These are phyloP conservation scores for Caenorhabditis zanzibari DNA, from an alignment of 2,888 invertebrate species.

Conservation along the genomic window DNA sequence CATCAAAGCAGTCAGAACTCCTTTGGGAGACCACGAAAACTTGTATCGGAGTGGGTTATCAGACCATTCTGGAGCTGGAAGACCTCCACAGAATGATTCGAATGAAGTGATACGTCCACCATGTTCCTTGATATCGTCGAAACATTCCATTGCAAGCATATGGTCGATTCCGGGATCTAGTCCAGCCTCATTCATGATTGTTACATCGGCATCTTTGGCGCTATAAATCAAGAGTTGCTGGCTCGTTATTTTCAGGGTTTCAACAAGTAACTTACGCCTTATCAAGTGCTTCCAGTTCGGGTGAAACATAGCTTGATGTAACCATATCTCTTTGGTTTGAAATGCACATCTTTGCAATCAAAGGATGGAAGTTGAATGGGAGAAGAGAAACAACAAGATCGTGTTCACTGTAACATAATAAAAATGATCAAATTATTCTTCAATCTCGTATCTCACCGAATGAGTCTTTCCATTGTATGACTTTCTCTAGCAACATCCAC, in stretches of 20 bases:
- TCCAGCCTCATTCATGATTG: conserved; percentile 96
- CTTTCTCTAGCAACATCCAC: conserved; percentile 90
- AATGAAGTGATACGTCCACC: conserved; percentile 96
- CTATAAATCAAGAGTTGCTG: conserved; percentile 84
- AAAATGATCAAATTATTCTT: background rate
- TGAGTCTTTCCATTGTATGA: conserved; percentile 88
- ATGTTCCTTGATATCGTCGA: conserved; percentile 90
- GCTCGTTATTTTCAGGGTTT: background rate
- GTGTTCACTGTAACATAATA: conserved; percentile 84
- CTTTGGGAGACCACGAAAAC: conserved; percentile 97
- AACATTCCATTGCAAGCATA: conserved; percentile 95
- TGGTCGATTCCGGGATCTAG: conserved; percentile 99
- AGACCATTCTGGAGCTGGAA: conserved; percentile 97
- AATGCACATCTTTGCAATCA: conserved; percentile 92
- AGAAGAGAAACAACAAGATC: conserved; percentile 88
- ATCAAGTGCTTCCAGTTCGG: conserved; percentile 88
- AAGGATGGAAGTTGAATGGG: conserved; percentile 93
- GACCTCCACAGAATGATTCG: conserved; percentile 96
- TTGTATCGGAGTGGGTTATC: conserved; percentile 91
- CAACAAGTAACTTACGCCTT: conserved; percentile 74
- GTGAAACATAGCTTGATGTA: conserved; percentile 95
- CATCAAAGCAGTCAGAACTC: conserved; percentile 93
- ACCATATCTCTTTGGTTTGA: conserved; percentile 93
- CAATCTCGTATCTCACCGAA: conserved; percentile 85
- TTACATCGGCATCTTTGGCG: conserved; percentile 92